Evolutionary conservation across 2,797 vertebrate species (phyloP).

Genomic region (Pseudochaenichthys georgianus): DNA sequence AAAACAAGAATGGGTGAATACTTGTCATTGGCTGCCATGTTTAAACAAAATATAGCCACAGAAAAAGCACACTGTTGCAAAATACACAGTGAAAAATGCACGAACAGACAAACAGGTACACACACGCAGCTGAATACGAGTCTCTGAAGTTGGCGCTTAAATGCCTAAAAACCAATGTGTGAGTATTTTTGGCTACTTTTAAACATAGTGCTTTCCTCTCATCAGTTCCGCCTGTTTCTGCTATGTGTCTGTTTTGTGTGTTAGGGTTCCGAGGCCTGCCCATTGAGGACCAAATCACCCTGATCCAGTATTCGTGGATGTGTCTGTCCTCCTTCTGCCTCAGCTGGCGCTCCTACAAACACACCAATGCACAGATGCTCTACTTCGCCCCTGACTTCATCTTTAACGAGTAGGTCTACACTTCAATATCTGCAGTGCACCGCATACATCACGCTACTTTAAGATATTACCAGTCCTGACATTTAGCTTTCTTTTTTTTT

Average conservation of each 20-base stretch:
- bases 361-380: constrained; percentile 98
- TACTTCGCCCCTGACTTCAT: constrained; percentile 99
- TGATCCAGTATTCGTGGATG: constrained; percentile 99
- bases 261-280: constrained; percentile 97
- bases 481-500: not conserved
- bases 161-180: constrained; percentile 2
- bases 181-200: constrained; percentile 8
- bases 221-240: constrained; percentile 21
- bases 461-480: constrained; percentile 1
- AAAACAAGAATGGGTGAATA: constrained; percentile 71
- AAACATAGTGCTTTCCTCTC: constrained; percentile 8
- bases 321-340: constrained; percentile 98
- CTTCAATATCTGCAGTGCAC: constrained; percentile 15
- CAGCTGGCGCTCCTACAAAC: constrained; percentile 99
- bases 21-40: constrained; percentile 65
- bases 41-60: constrained; percentile 65
- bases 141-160: constrained; percentile 10
- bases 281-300: constrained; percentile 99
- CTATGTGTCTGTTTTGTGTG: constrained; percentile 47
- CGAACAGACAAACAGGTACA: constrained; percentile 16
- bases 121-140: not conserved
- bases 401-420: constrained; percentile 95
- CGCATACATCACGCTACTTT: not conserved
- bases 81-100: not conserved
- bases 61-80: constrained; percentile 19